Conservation (phyloP, 2,797 vertebrate genomes). For the Toxotes lorentzi region DNA sequence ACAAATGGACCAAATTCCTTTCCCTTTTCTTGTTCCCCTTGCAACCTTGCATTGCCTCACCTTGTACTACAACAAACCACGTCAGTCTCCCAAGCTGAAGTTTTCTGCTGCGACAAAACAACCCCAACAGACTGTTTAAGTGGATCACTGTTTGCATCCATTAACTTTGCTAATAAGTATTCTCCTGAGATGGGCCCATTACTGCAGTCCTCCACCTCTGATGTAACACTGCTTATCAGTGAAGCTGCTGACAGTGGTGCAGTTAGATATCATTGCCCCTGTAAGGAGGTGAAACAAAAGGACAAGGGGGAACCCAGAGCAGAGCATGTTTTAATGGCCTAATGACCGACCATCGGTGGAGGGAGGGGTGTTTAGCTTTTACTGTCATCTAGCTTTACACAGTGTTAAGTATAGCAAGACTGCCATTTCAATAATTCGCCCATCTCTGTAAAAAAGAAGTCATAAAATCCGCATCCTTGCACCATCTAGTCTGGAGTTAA, state of each 20-base stretch:
- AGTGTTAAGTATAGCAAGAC: constrained; percentile 26
- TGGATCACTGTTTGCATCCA: constrained; percentile 74
- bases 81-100: constrained; percentile 36
- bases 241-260: constrained; percentile 66
- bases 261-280: constrained; percentile 63
- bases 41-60: constrained; percentile 43
- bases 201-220: constrained; percentile 65
- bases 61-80: constrained; percentile 46
- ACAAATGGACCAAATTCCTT: constrained; percentile 17
- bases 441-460: constrained; percentile 42
- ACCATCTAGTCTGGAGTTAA: constrained; percentile 50
- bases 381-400: constrained; percentile 34
- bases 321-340: constrained; percentile 55
- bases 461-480: constrained; percentile 35
- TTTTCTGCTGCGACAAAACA: constrained; percentile 59
- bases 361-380: constrained; percentile 40
- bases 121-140: constrained; percentile 66
- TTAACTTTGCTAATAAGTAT: constrained; percentile 77
- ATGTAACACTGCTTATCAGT: constrained; percentile 73
- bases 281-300: constrained; percentile 61
- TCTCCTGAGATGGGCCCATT: constrained; percentile 71
- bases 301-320: constrained; percentile 42
- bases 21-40: constrained; percentile 40
- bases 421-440: constrained; percentile 46
- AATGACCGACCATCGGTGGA: constrained; percentile 51